Percentiles rank a stretch among this genome's conserved stretches.
These are phyloP conservation scores for Limenitis camilla DNA, from an alignment of 2,888 invertebrate species.

Conservation along the genomic window DNA sequence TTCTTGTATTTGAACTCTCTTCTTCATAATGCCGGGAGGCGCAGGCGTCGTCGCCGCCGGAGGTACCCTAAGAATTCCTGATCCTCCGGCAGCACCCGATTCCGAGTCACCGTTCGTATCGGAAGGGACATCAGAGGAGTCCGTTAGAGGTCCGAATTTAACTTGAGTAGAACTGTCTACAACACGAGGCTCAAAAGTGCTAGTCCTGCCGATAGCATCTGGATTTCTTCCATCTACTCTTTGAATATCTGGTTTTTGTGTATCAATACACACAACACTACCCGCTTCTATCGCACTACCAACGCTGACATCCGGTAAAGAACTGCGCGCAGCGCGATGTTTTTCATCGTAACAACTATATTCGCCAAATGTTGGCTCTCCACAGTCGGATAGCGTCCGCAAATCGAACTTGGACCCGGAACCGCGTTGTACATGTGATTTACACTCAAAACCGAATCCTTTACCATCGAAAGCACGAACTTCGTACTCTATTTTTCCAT, in stretches of 20 bases:
- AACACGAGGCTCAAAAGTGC: constrained; percentile 67
- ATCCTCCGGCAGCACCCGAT: constrained; percentile 55
- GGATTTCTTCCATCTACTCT: constrained; percentile 54
- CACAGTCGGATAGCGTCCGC: constrained; percentile 69
- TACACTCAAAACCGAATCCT: constrained; percentile 73
- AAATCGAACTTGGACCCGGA: constrained; percentile 64
- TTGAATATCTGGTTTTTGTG: constrained; percentile 69
- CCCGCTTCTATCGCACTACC: constrained; percentile 76
- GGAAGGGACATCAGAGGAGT: constrained; percentile 59
- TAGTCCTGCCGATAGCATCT: constrained; percentile 59
- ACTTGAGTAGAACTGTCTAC: constrained; percentile 71
- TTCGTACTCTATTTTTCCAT: constrained; percentile 72
- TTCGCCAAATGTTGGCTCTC: constrained; percentile 75
- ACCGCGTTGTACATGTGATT: constrained; percentile 69
- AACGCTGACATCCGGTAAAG: constrained; percentile 76
- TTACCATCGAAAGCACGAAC: constrained; percentile 70
- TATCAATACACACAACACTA: constrained; percentile 69
- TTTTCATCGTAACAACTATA: constrained; percentile 80
- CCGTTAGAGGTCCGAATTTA: constrained; percentile 59
- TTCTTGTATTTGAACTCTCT: constrained; percentile 93
- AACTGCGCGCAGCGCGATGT: constrained; percentile 72
- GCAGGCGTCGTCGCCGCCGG: constrained; percentile 68
- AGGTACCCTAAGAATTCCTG: constrained; percentile 67
- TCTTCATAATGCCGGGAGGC: constrained; percentile 86
- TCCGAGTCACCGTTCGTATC: constrained; percentile 61